Percentiles rank a stretch among this genome's conserved stretches.
These are phyloP conservation scores for Arizona elegans DNA, from an alignment of 2,113 vertebrate species.

Conservation along the genomic window DNA sequence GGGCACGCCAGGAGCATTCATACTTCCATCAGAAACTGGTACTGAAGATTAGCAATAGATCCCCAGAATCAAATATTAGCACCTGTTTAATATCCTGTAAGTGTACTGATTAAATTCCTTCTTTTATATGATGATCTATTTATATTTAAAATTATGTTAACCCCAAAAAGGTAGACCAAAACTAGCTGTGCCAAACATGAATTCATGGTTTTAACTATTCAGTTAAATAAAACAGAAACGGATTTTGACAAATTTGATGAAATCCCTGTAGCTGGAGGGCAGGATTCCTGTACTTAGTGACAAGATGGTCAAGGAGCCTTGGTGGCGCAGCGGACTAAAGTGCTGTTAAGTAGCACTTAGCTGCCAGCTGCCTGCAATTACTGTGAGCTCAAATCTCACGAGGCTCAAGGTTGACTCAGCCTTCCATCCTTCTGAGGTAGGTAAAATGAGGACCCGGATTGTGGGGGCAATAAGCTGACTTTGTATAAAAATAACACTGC, in stretches of 20 bases:
- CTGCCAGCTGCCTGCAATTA: too few species aligned
- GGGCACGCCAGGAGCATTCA: background rate
- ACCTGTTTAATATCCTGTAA: background rate
- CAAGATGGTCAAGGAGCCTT: background rate
- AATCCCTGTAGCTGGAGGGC: background rate
- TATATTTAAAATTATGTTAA: background rate
- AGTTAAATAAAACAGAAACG: background rate
- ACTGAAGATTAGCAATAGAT: background rate
- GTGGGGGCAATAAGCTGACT: too few species aligned
- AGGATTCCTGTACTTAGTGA: background rate
- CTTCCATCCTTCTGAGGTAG: too few species aligned
- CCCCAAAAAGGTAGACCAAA: background rate
- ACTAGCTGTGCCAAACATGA: background rate
- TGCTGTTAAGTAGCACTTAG: too few species aligned
- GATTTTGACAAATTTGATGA: background rate
- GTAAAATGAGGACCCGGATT: too few species aligned
- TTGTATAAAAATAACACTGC: too few species aligned
- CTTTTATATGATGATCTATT: background rate
- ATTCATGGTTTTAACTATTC: background rate
- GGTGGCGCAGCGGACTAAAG: too few species aligned
- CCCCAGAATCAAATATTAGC: background rate
- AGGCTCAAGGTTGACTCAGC: too few species aligned
- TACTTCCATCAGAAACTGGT: background rate
- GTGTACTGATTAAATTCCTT: background rate
- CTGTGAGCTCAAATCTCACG: too few species aligned